Conservation (phyloP, 1,140 invertebrate genomes). For the Hypothenemus hampei region DNA sequence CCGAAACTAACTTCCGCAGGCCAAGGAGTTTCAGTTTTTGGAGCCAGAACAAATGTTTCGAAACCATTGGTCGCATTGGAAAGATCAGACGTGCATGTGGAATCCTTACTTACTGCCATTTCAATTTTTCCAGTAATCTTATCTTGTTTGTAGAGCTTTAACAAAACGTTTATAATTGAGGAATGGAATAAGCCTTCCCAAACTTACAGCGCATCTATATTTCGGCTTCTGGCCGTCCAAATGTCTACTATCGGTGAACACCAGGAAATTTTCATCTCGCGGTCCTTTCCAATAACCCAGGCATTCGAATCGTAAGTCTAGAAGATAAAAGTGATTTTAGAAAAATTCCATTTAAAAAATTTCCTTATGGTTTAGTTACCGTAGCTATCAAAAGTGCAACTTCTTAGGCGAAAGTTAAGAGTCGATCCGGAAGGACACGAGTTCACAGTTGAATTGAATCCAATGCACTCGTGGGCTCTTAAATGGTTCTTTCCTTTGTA, state of each 20-base stretch:
- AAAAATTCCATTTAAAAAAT: too few relatives aligned
- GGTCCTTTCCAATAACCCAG: conserved; percentile 61
- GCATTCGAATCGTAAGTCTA: conserved; percentile 63
- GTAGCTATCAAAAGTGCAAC: conserved; percentile 28
- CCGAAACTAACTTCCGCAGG: conserved; percentile 40
- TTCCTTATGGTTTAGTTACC: conserved; percentile 19
- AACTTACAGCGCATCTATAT: conserved; percentile 66
- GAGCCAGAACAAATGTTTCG: conserved; percentile 55
- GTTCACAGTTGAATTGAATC: conserved; percentile 54
- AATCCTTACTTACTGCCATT: conserved; percentile 64
- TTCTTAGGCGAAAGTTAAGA: conserved; percentile 44
- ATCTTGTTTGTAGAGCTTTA: conserved; percentile 58
- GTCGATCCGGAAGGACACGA: conserved; percentile 63
- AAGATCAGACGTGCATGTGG: conserved; percentile 58
- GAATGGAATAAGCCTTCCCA: too few relatives aligned
- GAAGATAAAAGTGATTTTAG: not conserved
- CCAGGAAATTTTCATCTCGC: conserved; percentile 56
- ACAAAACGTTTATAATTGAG: conserved; percentile 15
- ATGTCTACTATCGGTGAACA: conserved; percentile 55
- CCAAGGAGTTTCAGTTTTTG: conserved; percentile 41
- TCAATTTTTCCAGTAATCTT: conserved; percentile 52
- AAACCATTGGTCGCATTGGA: conserved; percentile 55
- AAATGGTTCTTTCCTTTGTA: conserved; percentile 56
- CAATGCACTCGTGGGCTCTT: conserved; percentile 51
- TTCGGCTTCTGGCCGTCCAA: conserved; percentile 48